phyloP scores from a whole-genome alignment of 2,888 invertebrate genomes.

The Cephus nigrinus region DNA sequence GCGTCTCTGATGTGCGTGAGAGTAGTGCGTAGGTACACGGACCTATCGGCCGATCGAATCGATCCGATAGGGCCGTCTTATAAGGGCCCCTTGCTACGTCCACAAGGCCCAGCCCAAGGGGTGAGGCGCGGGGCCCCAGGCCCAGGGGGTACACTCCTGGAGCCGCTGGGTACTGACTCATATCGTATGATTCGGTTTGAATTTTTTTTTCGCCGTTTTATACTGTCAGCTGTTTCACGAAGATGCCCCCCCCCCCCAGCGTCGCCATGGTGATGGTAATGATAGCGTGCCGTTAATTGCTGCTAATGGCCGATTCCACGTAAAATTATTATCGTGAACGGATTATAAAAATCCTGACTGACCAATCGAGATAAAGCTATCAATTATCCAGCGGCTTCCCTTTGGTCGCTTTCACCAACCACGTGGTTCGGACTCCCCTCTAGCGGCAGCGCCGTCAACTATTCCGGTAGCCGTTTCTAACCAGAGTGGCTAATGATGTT shows the following conservation, averaged over 20 bases:
- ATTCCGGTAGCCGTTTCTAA: not conserved
- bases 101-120: not conserved
- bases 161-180: not conserved
- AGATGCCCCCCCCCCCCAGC: not conserved
- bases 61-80: not conserved
- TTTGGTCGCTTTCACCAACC: slow-evolving; percentile 17
- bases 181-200: not conserved
- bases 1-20: slow-evolving; percentile 2
- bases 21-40: not conserved
- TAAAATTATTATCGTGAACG: slow-evolving; percentile 21
- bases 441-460: not conserved
- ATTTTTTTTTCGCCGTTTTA: not conserved
- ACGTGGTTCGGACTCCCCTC: not conserved
- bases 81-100: not conserved
- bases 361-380: slow-evolving; percentile 22
- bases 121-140: no score
- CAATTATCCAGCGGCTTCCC: slow-evolving; percentile 15
- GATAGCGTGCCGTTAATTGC: not conserved
- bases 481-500: not conserved
- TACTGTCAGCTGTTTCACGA: not conserved
- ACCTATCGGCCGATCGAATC: not conserved
- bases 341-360: slow-evolving; percentile 22
- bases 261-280: not conserved
- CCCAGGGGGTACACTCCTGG: not conserved
- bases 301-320: not conserved